These are phyloP conservation scores for Tanypteryx hageni DNA, from an alignment of 2,888 invertebrate species.

Conservation along the genomic window DNA sequence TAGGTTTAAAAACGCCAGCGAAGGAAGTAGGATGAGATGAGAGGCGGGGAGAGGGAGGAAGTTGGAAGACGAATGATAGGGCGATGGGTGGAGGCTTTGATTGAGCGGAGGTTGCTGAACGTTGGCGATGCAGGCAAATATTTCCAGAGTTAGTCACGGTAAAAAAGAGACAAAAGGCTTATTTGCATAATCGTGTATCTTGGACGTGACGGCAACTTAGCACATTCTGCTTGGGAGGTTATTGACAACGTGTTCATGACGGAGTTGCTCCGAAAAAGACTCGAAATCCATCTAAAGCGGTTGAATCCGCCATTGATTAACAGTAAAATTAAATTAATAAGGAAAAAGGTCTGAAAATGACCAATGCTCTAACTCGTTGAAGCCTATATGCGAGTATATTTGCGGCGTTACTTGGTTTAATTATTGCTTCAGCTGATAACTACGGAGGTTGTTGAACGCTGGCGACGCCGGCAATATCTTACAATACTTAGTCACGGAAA, in stretches of 20 bases:
- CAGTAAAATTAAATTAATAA: too few species aligned
- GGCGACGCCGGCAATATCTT: neutral
- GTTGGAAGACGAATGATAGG: slow-evolving; percentile 6
- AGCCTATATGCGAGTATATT: neutral
- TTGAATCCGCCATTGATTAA: too few species aligned
- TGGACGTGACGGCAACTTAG: neutral
- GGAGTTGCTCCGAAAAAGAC: too few species aligned
- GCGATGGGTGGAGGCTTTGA: slow-evolving; percentile 13
- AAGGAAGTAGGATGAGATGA: too few species aligned
- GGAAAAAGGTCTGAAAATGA: neutral
- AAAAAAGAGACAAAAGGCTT: slow-evolving; percentile 35
- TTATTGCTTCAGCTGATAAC: neutral
- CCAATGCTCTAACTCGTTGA: neutral
- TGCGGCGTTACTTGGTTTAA: slow-evolving; percentile 24
- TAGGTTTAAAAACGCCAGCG: neutral
- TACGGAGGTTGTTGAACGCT: neutral
- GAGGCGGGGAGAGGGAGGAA: neutral
- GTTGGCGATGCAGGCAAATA: slow-evolving; percentile 28
- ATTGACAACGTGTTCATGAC: neutral
- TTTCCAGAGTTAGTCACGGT: slow-evolving; percentile 33
- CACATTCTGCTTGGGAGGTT: neutral
- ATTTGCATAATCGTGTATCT: slow-evolving; percentile 55
- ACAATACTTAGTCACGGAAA: neutral
- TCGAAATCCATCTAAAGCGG: too few species aligned
- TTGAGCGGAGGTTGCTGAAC: slow-evolving; percentile 56